phyloP scores from a whole-genome alignment of 2,113 vertebrate genomes.

The Ramphastos sulfuratus region DNA sequence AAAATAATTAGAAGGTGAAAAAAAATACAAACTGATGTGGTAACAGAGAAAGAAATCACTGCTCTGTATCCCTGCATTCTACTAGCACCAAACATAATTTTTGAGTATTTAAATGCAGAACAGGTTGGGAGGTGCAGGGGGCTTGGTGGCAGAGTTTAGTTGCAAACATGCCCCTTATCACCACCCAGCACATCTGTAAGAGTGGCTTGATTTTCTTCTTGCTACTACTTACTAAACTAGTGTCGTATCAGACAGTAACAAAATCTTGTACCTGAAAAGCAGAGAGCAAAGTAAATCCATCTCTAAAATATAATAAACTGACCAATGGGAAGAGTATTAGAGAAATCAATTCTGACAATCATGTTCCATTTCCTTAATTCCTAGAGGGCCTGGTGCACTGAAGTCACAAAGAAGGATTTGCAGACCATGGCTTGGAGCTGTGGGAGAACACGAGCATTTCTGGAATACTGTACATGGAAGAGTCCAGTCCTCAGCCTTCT shows the following conservation, averaged over 20 bases:
- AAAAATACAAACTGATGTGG: background rate
- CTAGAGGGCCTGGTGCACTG: background rate
- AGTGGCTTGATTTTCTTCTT: background rate
- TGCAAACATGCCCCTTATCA: background rate
- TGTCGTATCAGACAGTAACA: background rate
- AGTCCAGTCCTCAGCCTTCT: background rate
- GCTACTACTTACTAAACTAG: background rate
- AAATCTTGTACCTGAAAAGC: background rate
- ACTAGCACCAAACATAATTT: background rate
- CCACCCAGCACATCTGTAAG: background rate
- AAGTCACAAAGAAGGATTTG: background rate
- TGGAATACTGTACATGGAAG: background rate
- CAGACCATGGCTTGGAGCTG: background rate
- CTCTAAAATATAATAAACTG: background rate
- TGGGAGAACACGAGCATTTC: fast-evolving
- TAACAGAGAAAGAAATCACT: background rate
- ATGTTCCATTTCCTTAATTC: background rate
- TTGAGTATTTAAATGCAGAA: background rate
- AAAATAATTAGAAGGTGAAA: background rate
- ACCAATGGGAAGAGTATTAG: background rate
- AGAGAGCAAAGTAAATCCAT: background rate
- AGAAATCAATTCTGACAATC: background rate
- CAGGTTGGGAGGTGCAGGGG: background rate
- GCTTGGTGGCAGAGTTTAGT: background rate
- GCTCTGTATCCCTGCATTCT: background rate